Percentiles rank a stretch among this genome's conserved stretches.
phyloP scores from a whole-genome alignment of 2,888 invertebrate genomes.

The Ellobium chinense region DNA sequence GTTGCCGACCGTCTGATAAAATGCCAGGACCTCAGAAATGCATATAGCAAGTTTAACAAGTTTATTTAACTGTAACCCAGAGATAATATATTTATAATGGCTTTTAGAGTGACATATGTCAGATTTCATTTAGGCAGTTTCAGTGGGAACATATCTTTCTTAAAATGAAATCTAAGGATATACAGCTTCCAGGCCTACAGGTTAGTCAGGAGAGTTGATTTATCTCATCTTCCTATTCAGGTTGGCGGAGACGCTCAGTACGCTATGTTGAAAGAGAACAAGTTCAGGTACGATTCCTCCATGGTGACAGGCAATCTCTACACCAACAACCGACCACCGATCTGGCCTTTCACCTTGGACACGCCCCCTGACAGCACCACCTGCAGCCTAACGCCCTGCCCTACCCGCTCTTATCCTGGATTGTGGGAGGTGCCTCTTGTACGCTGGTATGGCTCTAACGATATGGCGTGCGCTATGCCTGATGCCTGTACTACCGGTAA shows the following conservation, averaged over 20 bases:
- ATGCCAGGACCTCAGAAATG: no score
- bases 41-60: no score
- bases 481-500: constrained; percentile 58
- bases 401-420: constrained; percentile 78
- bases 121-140: no score
- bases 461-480: constrained; percentile 64
- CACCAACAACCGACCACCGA: constrained; percentile 89
- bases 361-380: constrained; percentile 74
- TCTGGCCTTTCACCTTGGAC: constrained; percentile 97
- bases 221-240: not conserved
- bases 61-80: no score
- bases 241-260: constrained; percentile 89
- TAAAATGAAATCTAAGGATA: no score
- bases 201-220: no score
- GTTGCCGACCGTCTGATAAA: no score
- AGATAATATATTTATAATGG: no score
- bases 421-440: constrained; percentile 85
- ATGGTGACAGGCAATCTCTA: constrained; percentile 92
- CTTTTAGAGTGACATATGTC: no score
- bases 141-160: no score
- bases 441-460: constrained; percentile 61
- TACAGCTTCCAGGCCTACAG: no score
- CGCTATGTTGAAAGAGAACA: constrained; percentile 95
- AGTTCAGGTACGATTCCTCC: constrained; percentile 95
- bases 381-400: constrained; percentile 57